Conservation (phyloP, 2,888 invertebrate species). For the Nineta flava region DNA sequence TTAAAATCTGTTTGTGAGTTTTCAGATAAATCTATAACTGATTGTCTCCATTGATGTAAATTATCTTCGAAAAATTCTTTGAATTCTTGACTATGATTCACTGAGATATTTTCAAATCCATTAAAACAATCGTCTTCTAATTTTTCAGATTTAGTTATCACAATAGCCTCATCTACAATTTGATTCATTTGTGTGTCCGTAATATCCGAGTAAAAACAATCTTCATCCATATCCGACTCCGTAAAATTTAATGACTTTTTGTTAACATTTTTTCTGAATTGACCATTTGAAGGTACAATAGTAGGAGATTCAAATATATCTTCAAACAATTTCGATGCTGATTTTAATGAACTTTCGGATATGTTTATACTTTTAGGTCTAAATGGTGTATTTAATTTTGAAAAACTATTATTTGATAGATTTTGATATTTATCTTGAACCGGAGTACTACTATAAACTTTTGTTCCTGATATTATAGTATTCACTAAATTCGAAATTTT, state of each 20-base stretch:
- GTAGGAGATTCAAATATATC: background rate
- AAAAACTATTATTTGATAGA: background rate
- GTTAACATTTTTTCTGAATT: background rate
- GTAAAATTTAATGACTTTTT: background rate
- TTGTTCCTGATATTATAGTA: background rate
- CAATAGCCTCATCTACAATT: background rate
- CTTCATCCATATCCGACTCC: background rate
- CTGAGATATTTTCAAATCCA: background rate
- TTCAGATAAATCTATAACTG: background rate
- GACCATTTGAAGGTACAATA: background rate
- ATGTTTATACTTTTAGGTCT: background rate
- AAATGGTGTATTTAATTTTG: background rate
- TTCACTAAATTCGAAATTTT: background rate
- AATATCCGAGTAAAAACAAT: background rate
- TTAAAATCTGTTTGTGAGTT: background rate
- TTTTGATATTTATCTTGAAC: background rate
- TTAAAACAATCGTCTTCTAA: background rate
- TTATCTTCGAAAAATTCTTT: background rate
- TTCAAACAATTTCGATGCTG: background rate
- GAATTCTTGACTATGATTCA: background rate
- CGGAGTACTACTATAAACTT: background rate
- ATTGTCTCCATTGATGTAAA: background rate
- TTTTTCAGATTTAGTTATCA: background rate
- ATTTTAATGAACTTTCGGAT: background rate
- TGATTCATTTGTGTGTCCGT: slow-evolving; percentile 2